Percentiles rank a stretch among this genome's conserved stretches.
Evolutionary conservation across 2,888 invertebrate species (phyloP).

Genomic region (Cryptosula pallasiana): DNA sequence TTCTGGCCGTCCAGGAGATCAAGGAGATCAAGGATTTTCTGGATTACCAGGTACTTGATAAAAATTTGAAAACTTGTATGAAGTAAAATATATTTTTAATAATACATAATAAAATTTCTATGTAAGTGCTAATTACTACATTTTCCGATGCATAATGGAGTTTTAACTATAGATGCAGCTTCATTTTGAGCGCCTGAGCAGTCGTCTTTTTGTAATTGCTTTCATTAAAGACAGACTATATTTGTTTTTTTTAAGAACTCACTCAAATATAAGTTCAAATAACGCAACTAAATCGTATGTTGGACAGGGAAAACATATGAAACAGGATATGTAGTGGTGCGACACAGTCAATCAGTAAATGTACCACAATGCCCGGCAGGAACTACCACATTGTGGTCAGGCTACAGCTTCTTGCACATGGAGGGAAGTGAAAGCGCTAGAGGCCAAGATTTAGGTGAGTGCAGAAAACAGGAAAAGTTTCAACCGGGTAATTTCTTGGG

Average conservation of each 20-base stretch:
- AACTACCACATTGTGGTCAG: conserved; percentile 86
- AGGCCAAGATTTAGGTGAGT: conserved; percentile 85
- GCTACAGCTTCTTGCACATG: conserved; percentile 89
- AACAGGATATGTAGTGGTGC: conserved; percentile 64
- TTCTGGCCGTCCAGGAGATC: not conserved
- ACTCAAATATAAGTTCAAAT: not conserved
- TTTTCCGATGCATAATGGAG: too few relatives aligned
- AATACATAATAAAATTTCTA: too few relatives aligned
- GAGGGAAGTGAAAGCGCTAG: conserved; percentile 96
- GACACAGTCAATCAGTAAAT: conserved; percentile 81
- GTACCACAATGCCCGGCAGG: conserved; percentile 80
- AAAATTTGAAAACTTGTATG: too few relatives aligned
- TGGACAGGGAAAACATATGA: conserved; percentile 6
- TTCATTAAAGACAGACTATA: too few relatives aligned
- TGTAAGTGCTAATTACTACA: too few relatives aligned
- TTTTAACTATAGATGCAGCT: too few relatives aligned
- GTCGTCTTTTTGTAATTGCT: too few relatives aligned
- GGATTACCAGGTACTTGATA: conserved; percentile 31
- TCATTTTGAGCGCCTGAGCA: too few relatives aligned
- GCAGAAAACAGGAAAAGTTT: not conserved
- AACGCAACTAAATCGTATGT: not conserved
- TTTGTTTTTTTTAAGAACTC: too few relatives aligned
- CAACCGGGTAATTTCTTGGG: too few relatives aligned
- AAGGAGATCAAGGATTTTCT: conserved; percentile 32
- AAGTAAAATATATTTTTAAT: too few relatives aligned